Evolutionary conservation across 2,113 vertebrate species (phyloP), one percentile per base, ranked within the genome.

Genomic region (Hypomesus transpacificus): DNA sequence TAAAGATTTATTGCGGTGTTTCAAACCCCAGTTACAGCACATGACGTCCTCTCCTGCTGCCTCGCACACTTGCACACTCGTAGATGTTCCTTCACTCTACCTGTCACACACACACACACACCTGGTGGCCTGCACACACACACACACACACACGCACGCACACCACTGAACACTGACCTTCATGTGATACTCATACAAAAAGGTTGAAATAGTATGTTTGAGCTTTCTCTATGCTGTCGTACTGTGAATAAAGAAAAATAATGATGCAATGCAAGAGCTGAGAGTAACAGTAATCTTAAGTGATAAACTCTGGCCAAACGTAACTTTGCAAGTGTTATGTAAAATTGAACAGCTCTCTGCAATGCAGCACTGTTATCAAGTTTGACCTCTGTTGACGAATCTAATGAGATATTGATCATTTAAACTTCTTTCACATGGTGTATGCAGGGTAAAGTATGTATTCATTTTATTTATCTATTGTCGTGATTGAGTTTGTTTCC

Each of bases 361-460:
- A 72, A 78, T 82, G 52, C 78, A 80, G 76, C 75, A 58, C 70
- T 87, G 74, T 82, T 76, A 79, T 78, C 60, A 74, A 70, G 22
- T 26, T 61, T 17, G 14, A 8, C 9, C 28, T 34, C 54, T 89
- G 81, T 82, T 75, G 72, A 77, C 75, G 73, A 52, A 80, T 73
- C 86, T 75, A 87, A 89, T 87, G 71, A 81, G 88, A 69, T 70
- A 88, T 85, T 84, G 68, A 89, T 86, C 74, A 86, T 89, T 84
- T 74, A 82, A 90, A 89, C 83, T 91, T 91, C 82, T 90, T 88
- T 88, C 84, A 91, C 83, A 89, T 86, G 86, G 80, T 85, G 85
- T 88, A 82, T 92, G 78, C 88, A 91, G 90, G 90, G 90, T 87
- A 89, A 90, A 92, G 91, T 92, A 92, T 86, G 91, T 92, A 92